A percentile compares a stretch with the other conserved stretches of the same genome.
Evolutionary conservation across 92 coral and sea anemone genomes (phyloP).

Genomic region (Paragorgia papillata): DNA sequence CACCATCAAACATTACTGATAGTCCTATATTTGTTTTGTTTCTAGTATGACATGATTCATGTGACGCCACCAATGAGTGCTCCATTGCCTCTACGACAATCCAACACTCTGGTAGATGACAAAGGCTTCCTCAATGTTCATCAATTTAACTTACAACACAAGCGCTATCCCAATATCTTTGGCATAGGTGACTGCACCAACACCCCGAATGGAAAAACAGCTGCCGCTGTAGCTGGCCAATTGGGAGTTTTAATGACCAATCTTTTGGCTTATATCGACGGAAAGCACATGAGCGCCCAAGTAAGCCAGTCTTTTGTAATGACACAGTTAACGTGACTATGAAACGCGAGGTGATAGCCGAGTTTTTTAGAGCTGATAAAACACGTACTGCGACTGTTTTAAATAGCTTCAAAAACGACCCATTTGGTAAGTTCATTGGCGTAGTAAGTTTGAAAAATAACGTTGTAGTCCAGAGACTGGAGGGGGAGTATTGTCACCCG

Average conservation of each 20-base stretch:
- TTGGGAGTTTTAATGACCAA: slow-evolving; percentile 87
- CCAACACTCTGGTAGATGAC: slow-evolving; percentile 74
- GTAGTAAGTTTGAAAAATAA: too few species aligned
- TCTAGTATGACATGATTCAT: slow-evolving; percentile 81
- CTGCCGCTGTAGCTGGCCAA: slow-evolving; percentile 99
- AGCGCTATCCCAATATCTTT: slow-evolving; percentile 80
- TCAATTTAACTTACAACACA: slow-evolving; percentile 83
- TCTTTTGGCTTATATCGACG: slow-evolving; percentile 76
- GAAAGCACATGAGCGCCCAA: slow-evolving; percentile 86
- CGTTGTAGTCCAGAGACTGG: too few species aligned
- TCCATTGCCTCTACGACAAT: slow-evolving; percentile 73
- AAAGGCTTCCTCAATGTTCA: slow-evolving; percentile 92
- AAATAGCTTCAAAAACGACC: too few species aligned
- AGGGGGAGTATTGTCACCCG: too few species aligned
- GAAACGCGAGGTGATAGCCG: too few species aligned
- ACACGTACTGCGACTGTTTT: too few species aligned
- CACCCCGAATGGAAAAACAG: slow-evolving; percentile 98
- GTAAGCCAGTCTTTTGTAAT: too few species aligned
- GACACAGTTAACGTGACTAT: too few species aligned
- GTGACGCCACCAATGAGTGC: slow-evolving; percentile 98
- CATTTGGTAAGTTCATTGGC: too few species aligned
- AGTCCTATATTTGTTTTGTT: too few species aligned
- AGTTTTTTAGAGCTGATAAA: too few species aligned
- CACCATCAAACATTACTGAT: too few species aligned
- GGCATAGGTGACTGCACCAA: slow-evolving; percentile 96